Base-by-base conservation (phyloP, 2,113 vertebrate species). In the Gobiocypris rarus region DNA sequence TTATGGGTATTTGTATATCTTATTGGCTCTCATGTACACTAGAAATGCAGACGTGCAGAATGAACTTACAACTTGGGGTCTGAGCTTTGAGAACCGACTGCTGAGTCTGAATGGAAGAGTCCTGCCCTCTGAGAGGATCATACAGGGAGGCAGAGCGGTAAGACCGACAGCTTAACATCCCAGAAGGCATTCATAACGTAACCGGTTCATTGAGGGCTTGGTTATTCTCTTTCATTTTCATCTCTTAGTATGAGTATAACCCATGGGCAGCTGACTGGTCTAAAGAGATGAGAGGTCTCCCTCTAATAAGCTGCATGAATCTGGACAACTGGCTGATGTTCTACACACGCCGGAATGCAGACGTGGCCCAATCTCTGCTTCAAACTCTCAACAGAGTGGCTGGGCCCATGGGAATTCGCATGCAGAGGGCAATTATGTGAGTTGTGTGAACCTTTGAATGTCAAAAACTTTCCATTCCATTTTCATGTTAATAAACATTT, bases 41-140 rank as follows among this genome's bases (percentile, higher is more conserved):
- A 99, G 98, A 84, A 95, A 96, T 50, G 75, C 93, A 11, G 95
- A 93, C 0, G 96, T 95, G 9, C 96, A 97, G 92, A 90, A 92
- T 45, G 96, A 98, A 56, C 90, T 99, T 75, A 91, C 86, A 1
- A 95, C 95, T 84, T 99, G 97, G 97, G 97, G 97, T 41, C 90
- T 99, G 34, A 94, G 88, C 89, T 99, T 99, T 86, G 97, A 98
- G 86, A 94, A 94, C 38, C 89, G 93, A 22, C 90, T 97, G 65
- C 84, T 97, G n/a, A 93, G 91, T 54, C 91, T 99, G 84, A 91
- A 77, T 1, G 97, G 94, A 86, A 94, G 98, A 90, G 93, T 98
- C 50, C 92, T 98, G 76, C 96, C 95, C 81, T 58, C 89, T 1
- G 97, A 99, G 89, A 97, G 92, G 91, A 96, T 99, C 84, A 87